Percentiles rank a stretch among this genome's conserved stretches.
phyloP scores from a whole-genome alignment of 2,113 vertebrate species.

The Chloebia gouldiae region DNA sequence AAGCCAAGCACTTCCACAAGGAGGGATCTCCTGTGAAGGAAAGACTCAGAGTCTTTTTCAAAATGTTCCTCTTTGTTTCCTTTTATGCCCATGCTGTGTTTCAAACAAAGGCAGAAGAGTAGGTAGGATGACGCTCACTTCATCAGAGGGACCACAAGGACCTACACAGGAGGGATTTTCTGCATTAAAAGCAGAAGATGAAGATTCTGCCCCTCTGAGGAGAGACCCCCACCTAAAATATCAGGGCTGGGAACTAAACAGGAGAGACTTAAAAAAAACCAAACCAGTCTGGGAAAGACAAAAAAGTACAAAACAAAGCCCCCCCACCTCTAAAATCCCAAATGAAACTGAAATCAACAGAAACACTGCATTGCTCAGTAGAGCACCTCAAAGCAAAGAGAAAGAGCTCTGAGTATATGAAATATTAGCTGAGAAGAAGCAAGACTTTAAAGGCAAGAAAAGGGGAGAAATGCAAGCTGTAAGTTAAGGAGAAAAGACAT shows the following conservation, averaged over 20 bases:
- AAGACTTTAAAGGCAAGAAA: background rate
- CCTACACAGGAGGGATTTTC: background rate
- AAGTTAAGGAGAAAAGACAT: background rate
- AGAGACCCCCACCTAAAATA: background rate
- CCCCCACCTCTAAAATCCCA: background rate
- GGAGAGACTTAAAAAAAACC: background rate
- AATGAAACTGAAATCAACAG: background rate
- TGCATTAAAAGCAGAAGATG: background rate
- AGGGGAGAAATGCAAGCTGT: background rate
- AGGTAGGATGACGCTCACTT: background rate
- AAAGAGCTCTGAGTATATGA: background rate
- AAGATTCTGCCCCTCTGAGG: background rate
- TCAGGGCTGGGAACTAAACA: rapidly evolving
- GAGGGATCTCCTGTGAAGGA: background rate
- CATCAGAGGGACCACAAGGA: background rate
- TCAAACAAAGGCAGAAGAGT: background rate
- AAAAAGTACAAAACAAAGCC: background rate
- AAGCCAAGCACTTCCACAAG: background rate
- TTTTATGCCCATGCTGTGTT: background rate
- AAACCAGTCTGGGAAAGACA: background rate
- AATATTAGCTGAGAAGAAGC: background rate
- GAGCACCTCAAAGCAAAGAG: background rate
- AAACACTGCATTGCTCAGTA: background rate
- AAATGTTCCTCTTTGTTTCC: background rate
- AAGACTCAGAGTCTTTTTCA: background rate